A percentile compares a stretch with the other conserved stretches of the same genome.
Evolutionary conservation across 2,113 vertebrate genomes (phyloP).

Genomic region (Pteropus alecto): DNA sequence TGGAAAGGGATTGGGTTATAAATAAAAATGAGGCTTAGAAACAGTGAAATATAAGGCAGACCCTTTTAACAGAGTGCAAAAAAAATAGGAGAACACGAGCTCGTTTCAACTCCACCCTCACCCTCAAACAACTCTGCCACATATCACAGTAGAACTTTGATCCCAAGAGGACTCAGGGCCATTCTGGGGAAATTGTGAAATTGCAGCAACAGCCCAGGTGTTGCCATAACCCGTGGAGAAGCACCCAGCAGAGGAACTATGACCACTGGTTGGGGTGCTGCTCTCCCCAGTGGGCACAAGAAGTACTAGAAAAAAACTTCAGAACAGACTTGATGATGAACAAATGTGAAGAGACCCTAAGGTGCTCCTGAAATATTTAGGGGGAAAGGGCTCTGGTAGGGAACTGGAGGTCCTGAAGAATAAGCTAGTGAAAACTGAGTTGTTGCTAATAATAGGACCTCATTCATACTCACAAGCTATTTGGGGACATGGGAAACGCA

Average conservation of each 20-base stretch:
- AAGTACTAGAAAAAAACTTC: background rate
- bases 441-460: background rate
- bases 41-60: background rate
- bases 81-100: background rate
- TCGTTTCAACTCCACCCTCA: background rate
- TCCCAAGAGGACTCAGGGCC: background rate
- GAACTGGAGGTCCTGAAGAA: background rate
- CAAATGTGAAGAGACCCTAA: background rate
- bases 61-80: background rate
- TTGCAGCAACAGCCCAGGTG: background rate
- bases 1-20: background rate
- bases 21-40: background rate
- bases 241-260: background rate
- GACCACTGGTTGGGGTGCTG: background rate
- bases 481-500: background rate
- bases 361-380: background rate
- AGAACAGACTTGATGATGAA: background rate
- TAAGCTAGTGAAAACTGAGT: background rate
- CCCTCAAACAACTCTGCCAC: background rate
- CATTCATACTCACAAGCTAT: background rate
- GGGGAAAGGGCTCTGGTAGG: background rate
- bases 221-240: background rate
- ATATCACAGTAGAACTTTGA: background rate
- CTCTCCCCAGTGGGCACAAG: background rate
- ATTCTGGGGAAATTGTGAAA: background rate